A percentile compares a stretch with the other conserved stretches of the same genome.
Conservation (phyloP, 2,113 vertebrate species). For the Solea senegalensis region DNA sequence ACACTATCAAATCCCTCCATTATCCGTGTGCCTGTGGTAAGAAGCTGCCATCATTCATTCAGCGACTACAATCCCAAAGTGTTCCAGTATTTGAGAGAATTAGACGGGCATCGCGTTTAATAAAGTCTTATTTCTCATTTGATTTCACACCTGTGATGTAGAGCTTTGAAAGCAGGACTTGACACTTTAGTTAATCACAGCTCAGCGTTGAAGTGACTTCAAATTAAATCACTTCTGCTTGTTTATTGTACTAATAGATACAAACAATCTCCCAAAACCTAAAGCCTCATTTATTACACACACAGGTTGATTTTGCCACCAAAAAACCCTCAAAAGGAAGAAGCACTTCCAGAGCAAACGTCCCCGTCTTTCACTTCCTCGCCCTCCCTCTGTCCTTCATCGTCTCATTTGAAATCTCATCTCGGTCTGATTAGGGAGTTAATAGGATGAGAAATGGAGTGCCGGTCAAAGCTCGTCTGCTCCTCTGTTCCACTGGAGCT, state of each 20-base stretch:
- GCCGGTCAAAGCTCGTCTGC: slow-evolving; percentile 39
- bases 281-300: no score
- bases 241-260: no score
- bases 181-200: no score
- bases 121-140: background rate
- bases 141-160: no score
- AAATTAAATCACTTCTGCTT: no score
- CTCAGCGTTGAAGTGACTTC: no score
- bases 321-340: no score
- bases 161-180: no score
- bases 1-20: slow-evolving; percentile 8
- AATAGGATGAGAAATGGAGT: slow-evolving; percentile 72
- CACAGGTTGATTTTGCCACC: no score
- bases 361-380: slow-evolving; percentile 48
- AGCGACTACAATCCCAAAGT: background rate
- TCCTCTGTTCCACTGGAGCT: slow-evolving; percentile 13
- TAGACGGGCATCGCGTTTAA: background rate
- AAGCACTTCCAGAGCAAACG: background rate
- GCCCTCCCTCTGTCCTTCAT: slow-evolving; percentile 27
- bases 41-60: slow-evolving; percentile 15
- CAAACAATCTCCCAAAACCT: no score
- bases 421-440: slow-evolving; percentile 68
- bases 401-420: slow-evolving; percentile 63
- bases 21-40: background rate
- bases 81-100: background rate